These are phyloP conservation scores for Paramuricea clavata DNA, from an alignment of 92 coral and sea anemone genomes.

Conservation along the genomic window DNA sequence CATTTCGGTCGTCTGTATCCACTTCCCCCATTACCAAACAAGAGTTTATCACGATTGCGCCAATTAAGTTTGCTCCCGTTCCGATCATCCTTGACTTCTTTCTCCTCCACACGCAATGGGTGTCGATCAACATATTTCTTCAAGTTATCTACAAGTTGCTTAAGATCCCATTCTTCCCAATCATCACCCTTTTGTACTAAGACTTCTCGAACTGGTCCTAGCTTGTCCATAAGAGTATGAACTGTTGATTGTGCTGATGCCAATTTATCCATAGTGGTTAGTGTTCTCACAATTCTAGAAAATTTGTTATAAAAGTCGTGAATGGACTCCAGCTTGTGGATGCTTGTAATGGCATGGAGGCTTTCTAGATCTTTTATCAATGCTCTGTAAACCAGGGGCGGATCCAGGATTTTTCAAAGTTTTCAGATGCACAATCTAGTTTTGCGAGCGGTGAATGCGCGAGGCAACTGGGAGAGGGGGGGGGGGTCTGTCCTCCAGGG, in stretches of 20 bases:
- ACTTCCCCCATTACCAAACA: not conserved
- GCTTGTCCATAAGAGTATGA: constrained; percentile 58
- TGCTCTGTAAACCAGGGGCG: too few relatives aligned
- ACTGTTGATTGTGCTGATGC: constrained; percentile 41
- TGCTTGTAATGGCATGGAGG: constrained; percentile 68
- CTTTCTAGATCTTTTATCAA: constrained; percentile 56
- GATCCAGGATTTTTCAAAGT: too few relatives aligned
- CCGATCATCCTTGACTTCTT: constrained; percentile 32
- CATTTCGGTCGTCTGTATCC: not conserved
- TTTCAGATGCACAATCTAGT: too few relatives aligned
- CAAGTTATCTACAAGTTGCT: constrained; percentile 62
- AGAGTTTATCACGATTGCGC: constrained; percentile 28
- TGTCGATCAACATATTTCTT: constrained; percentile 60
- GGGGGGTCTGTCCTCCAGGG: too few relatives aligned
- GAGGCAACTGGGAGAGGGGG: too few relatives aligned
- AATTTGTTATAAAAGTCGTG: constrained; percentile 38
- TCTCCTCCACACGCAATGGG: constrained; percentile 40
- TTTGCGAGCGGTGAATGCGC: too few relatives aligned
- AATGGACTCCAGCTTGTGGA: constrained; percentile 59
- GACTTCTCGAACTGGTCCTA: constrained; percentile 55
- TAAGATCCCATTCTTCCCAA: constrained; percentile 69
- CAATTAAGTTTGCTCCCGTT: constrained; percentile 2
- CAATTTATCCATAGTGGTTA: constrained; percentile 42
- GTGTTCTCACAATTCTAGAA: constrained; percentile 52
- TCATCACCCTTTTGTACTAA: constrained; percentile 65